phyloP scores from a whole-genome alignment of 1,140 invertebrate species.

The Thalassaphorura encarpata region DNA sequence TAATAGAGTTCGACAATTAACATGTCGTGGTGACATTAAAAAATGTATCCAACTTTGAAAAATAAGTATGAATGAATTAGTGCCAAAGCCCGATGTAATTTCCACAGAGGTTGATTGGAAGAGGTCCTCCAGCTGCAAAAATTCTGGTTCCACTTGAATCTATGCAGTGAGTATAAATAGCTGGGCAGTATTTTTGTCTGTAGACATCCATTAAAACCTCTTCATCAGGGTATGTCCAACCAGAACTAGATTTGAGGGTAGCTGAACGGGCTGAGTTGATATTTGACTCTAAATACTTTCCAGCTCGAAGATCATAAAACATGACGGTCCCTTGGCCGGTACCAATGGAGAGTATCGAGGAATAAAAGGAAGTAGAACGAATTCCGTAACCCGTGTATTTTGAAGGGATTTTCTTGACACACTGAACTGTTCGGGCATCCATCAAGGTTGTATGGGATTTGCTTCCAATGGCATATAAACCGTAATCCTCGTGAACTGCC shows the following conservation, averaged over 20 bases:
- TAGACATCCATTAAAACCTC: conserved; percentile 28
- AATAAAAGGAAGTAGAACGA: conserved; percentile 79
- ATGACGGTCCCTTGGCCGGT: conserved; percentile 80
- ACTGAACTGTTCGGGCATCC: conserved; percentile 75
- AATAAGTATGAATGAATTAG: too few relatives aligned
- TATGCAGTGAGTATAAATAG: conserved; percentile 93
- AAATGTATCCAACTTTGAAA: too few relatives aligned
- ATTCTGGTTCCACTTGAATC: conserved; percentile 79
- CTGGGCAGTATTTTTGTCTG: conserved; percentile 69
- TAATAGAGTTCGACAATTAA: too few relatives aligned
- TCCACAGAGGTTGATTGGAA: conserved; percentile 78
- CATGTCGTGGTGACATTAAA: too few relatives aligned
- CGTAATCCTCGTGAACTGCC: conserved; percentile 63
- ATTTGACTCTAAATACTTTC: conserved; percentile 82
- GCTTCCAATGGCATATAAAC: conserved; percentile 83
- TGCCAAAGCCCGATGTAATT: conserved; percentile 68
- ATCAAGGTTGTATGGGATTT: conserved; percentile 82
- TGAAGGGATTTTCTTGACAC: conserved; percentile 55
- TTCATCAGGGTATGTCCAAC: conserved; percentile 31
- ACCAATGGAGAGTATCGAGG: conserved; percentile 80
- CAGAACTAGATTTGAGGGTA: conserved; percentile 70
- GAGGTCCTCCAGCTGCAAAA: conserved; percentile 86
- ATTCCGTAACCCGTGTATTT: conserved; percentile 73
- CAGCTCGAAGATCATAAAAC: conserved; percentile 85
- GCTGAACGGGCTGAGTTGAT: conserved; percentile 79